phyloP scores from a whole-genome alignment of 2,797 vertebrate genomes.

The Anabas testudineus region DNA sequence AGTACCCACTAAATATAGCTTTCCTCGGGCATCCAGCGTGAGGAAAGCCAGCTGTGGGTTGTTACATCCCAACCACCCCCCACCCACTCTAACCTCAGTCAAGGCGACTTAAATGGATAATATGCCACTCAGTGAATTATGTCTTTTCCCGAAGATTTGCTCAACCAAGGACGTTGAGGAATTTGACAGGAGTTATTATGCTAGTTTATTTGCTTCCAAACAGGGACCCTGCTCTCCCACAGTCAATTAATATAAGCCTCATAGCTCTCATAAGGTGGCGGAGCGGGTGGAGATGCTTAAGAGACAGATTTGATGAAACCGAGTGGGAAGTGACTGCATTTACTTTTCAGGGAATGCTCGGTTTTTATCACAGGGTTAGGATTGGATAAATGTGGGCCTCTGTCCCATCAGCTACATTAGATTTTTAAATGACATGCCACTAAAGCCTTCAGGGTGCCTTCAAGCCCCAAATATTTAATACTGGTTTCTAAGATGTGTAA shows the following conservation, averaged over 20 bases:
- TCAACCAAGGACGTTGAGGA: slow-evolving; percentile 47
- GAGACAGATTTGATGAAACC: slow-evolving; percentile 63
- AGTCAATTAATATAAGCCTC: slow-evolving; percentile 73
- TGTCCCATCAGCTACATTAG: neutral
- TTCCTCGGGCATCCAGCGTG: slow-evolving; percentile 66
- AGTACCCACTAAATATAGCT: slow-evolving; percentile 84
- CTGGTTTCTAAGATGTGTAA: slow-evolving; percentile 22
- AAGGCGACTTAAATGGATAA: slow-evolving; percentile 70
- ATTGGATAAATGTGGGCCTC: slow-evolving; percentile 33
- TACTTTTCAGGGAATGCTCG: slow-evolving; percentile 51
- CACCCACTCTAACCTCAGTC: slow-evolving; percentile 59
- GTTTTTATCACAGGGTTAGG: slow-evolving; percentile 32
- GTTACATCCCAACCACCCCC: slow-evolving; percentile 59
- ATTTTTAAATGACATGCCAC: slow-evolving; percentile 39
- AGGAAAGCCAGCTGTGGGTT: slow-evolving; percentile 80
- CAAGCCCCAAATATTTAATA: slow-evolving; percentile 39
- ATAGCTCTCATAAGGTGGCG: slow-evolving; percentile 31
- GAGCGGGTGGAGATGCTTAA: slow-evolving; percentile 54
- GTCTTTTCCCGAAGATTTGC: slow-evolving; percentile 58
- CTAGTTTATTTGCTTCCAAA: slow-evolving; percentile 64
- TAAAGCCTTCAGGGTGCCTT: slow-evolving; percentile 44
- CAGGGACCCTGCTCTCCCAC: slow-evolving; percentile 43
- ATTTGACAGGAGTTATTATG: slow-evolving; percentile 57
- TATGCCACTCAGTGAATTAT: slow-evolving; percentile 65
- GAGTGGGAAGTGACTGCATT: slow-evolving; percentile 54